A percentile compares a stretch with the other conserved stretches of the same genome.
phyloP scores from a whole-genome alignment of 2,797 vertebrate species.

The Galagoides demidoff region DNA sequence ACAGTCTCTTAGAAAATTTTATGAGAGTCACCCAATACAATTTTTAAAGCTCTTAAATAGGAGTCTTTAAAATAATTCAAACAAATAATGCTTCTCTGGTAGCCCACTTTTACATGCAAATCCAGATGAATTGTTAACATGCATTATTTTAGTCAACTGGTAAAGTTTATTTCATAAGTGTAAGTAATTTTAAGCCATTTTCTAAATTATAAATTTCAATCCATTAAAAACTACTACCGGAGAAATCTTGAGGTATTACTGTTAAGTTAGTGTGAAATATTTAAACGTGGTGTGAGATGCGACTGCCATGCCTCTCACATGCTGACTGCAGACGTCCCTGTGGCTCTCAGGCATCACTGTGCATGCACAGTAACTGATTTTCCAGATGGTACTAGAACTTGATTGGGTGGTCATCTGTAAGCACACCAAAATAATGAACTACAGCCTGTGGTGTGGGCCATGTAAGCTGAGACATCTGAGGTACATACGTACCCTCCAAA shows the following conservation, averaged over 20 bases:
- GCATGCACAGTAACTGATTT: constrained; percentile 73
- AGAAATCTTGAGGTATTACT: constrained; percentile 87
- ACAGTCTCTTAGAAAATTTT: background rate
- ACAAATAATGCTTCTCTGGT: background rate
- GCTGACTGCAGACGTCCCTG: constrained; percentile 78
- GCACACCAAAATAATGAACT: constrained; percentile 70
- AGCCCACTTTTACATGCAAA: constrained; percentile 60
- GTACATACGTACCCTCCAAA: background rate
- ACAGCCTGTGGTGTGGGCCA: constrained; percentile 56
- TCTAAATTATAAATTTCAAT: constrained; percentile 77
- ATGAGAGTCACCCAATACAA: background rate
- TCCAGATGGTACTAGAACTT: constrained; percentile 80
- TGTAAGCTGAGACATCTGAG: constrained; percentile 21
- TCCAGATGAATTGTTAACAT: constrained; percentile 66
- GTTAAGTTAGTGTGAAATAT: constrained; percentile 81
- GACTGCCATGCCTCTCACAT: constrained; percentile 74
- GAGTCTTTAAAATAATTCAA: constrained; percentile 40
- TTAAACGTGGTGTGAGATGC: constrained; percentile 81
- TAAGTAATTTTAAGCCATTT: constrained; percentile 73
- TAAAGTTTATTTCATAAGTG: constrained; percentile 76
- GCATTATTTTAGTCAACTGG: constrained; percentile 60
- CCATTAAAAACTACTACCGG: constrained; percentile 80
- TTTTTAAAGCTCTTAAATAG: constrained; percentile 32
- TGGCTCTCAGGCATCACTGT: constrained; percentile 76
- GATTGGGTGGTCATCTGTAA: constrained; percentile 73